Base-by-base conservation (phyloP, 2,113 vertebrate species). In the Sylvietta virens region DNA sequence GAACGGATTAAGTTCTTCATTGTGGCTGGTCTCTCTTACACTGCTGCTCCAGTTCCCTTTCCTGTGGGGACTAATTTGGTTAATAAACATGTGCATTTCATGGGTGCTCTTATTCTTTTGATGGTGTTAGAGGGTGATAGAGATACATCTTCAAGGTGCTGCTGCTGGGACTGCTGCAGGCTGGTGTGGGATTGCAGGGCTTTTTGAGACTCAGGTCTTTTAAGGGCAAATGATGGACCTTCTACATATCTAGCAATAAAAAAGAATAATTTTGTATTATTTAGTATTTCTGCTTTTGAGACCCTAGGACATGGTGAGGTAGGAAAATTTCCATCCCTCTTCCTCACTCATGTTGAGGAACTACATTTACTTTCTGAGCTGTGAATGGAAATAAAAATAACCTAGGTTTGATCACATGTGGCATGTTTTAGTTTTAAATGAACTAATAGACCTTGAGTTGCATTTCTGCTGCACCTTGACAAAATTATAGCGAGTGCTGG, bases 381-480 rank as follows among this genome's bases (percentile, higher is more conserved):
- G 56, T 42, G 56, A 2, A 2, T 20, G 20, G 67, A 35, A 85
- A 54, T 73, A 51, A 22, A 62, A 58, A 15, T 33, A 74, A 58
- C 27, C 42, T 40, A 45, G 4, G 39, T 80, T 76, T 58, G 39
- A 47, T 65, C 6, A 10, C 14, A 9, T 60, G 9, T 17, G 21
- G 64, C 0, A 2, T 58, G 4, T 90, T 89, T 65, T 45, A 53
- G 82, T 88, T 95, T 67, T 78, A 70, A 88, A 57, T 35, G 50
- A 83, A 39, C 76, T 67, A 48, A 81, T 6, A 77, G 67, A 61
- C 60, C 70, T 91, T 20, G 82, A 86, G 76, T 61, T 94, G 77
- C 69, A n/a, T 86, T 95, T 93, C 69, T 96, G 71, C 88, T 83
- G 88, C 82, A 84, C 44, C 72, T 74, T 88, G 90, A 51, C 88